A percentile compares a stretch with the other conserved stretches of the same genome.
phyloP scores from a whole-genome alignment of 2,113 vertebrate genomes.

The Phainopepla nitens region DNA sequence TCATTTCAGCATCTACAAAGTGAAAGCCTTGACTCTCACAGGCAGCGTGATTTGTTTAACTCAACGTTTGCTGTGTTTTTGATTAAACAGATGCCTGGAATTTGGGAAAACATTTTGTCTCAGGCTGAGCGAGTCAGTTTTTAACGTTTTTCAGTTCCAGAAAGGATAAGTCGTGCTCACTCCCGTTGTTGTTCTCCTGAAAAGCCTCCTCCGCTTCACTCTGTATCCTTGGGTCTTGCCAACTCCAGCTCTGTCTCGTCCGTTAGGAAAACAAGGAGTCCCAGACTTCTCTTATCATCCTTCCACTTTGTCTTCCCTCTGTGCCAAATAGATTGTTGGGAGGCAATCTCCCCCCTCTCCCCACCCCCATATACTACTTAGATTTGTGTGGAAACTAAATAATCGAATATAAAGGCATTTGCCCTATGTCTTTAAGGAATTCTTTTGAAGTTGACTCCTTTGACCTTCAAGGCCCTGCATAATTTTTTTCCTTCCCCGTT shows the following conservation, averaged over 20 bases:
- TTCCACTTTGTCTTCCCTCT: not conserved
- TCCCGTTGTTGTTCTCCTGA: not conserved
- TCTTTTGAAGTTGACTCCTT: conserved; percentile 42
- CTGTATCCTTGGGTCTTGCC: accelerated
- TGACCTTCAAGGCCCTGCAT: conserved; percentile 9
- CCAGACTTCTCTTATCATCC: not conserved
- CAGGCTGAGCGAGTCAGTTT: not conserved
- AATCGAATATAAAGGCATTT: not conserved
- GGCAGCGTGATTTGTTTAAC: not conserved
- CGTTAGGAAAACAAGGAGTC: not conserved
- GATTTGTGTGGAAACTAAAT: conserved; percentile 10
- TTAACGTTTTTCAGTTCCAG: not conserved
- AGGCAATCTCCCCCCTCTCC: not conserved
- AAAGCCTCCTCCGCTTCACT: not conserved
- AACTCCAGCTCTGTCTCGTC: accelerated
- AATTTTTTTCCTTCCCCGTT: not conserved
- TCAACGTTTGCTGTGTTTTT: not conserved
- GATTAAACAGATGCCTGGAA: not conserved
- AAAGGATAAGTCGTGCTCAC: not conserved
- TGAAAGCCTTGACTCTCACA: not conserved
- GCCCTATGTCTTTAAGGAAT: conserved; percentile 23
- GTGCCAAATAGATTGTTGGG: not conserved
- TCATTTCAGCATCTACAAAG: not conserved
- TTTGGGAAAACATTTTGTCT: not conserved
- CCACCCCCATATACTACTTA: not conserved